These are phyloP conservation scores for Minunthozetes semirufus DNA, from an alignment of 2,888 invertebrate genomes.

Conservation along the genomic window DNA sequence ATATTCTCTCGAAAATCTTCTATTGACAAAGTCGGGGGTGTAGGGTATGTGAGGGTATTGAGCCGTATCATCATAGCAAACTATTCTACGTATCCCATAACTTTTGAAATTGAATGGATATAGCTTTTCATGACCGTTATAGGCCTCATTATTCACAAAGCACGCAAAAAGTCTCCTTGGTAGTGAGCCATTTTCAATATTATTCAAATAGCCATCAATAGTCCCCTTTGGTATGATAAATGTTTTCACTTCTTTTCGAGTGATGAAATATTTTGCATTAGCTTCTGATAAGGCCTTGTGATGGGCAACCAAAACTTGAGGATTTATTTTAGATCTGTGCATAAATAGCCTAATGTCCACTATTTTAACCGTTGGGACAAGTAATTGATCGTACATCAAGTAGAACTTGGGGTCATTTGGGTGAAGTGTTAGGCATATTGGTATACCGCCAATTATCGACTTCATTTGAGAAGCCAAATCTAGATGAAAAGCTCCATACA, in stretches of 20 bases:
- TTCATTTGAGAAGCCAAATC: conserved; percentile 36
- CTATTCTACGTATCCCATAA: conserved; percentile 40
- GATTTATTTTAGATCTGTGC: conserved; percentile 40
- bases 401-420: conserved; percentile 38
- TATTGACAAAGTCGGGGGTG: conserved; percentile 39
- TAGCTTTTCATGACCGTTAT: conserved; percentile 40
- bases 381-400: conserved; percentile 3
- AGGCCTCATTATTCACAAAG: conserved; percentile 42
- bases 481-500: conserved; percentile 34
- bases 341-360: conserved; percentile 41
- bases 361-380: conserved; percentile 39
- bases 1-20: conserved; percentile 12
- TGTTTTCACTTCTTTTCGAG: conserved; percentile 40
- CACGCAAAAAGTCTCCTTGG: conserved; percentile 45
- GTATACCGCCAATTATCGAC: conserved; percentile 34
- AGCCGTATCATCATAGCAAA: conserved; percentile 42
- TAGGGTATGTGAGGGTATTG: conserved; percentile 41
- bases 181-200: conserved; percentile 45
- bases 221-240: conserved; percentile 43
- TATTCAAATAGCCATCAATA: conserved; percentile 44
- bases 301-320: conserved; percentile 43
- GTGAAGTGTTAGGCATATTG: conserved; percentile 34
- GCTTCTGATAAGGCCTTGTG: conserved; percentile 40
- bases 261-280: conserved; percentile 42
- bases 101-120: conserved; percentile 44